Evolutionary conservation across 2,888 invertebrate genomes (phyloP).

Genomic region (Deilephila elpenor): DNA sequence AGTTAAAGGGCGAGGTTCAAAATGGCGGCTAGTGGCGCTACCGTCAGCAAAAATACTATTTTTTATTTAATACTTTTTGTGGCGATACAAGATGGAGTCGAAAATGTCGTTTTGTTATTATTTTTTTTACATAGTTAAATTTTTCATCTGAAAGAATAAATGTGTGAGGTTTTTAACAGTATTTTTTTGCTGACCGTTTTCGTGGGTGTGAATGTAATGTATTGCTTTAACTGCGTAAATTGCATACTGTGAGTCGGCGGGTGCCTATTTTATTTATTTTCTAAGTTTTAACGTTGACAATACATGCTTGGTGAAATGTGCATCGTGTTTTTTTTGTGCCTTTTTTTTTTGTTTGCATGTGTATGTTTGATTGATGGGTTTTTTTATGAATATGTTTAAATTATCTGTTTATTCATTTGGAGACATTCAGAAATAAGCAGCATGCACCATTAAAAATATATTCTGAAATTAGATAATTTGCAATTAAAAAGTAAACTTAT

Average conservation of each 20-base stretch:
- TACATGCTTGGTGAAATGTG: constrained; percentile 79
- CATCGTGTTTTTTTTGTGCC: constrained; percentile 62
- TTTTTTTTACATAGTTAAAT: too few relatives aligned
- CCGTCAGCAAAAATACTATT: not conserved
- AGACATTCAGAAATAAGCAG: too few relatives aligned
- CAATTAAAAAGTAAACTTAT: too few relatives aligned
- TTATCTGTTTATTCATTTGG: too few relatives aligned
- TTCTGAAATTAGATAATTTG: too few relatives aligned
- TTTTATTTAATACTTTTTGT: not conserved
- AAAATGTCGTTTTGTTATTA: too few relatives aligned
- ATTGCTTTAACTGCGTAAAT: not conserved
- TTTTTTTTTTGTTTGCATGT: constrained; percentile 33
- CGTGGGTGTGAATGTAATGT: not conserved
- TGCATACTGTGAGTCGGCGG: constrained; percentile 9
- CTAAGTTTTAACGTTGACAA: constrained; percentile 76
- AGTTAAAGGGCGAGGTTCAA: not conserved
- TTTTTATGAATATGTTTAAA: not conserved
- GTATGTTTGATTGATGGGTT: constrained; percentile 36
- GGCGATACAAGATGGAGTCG: too few relatives aligned
- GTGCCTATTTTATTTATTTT: constrained; percentile 67
- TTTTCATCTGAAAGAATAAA: too few relatives aligned
- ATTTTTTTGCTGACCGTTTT: not conserved
- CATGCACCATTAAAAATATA: too few relatives aligned
- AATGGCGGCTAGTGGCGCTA: not conserved
- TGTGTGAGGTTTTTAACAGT: not conserved